These are phyloP conservation scores for Athalia circularis DNA, from an alignment of 2,888 invertebrate genomes.

Conservation along the genomic window DNA sequence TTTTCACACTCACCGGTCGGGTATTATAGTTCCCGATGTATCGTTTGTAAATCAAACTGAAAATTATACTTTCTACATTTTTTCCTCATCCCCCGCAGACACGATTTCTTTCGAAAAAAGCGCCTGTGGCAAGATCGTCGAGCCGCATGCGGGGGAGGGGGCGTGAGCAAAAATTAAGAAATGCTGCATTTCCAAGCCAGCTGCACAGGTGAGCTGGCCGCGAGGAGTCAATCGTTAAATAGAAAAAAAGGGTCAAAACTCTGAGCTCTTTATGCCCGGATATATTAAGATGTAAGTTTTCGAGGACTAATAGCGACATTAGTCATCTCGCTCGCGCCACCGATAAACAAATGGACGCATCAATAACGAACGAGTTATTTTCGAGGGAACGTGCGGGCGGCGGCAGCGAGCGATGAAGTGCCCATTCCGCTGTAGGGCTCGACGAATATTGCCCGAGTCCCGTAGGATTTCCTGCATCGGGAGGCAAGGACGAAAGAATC, in stretches of 20 bases:
- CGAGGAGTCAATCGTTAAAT: slow-evolving; percentile 21
- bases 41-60: slow-evolving; percentile 42
- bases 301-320: slow-evolving; percentile 69
- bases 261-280: slow-evolving; percentile 47
- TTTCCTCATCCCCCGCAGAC: neutral
- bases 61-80: neutral
- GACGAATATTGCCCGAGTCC: neutral
- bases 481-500: neutral
- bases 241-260: slow-evolving; percentile 17
- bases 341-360: slow-evolving; percentile 71
- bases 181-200: neutral
- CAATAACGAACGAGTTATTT: slow-evolving; percentile 60
- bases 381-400: slow-evolving; percentile 23
- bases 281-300: slow-evolving; percentile 64
- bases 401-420: neutral
- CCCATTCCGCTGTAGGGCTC: neutral
- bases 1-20: slow-evolving; percentile 18
- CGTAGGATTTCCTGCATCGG: neutral
- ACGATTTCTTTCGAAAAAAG: neutral
- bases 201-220: neutral
- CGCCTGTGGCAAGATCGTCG: too few species aligned
- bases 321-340: slow-evolving; percentile 67
- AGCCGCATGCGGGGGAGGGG: neutral
- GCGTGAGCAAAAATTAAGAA: slow-evolving; percentile 2
- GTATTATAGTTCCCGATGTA: slow-evolving; percentile 47